Conservation (phyloP, 1,140 invertebrate species). For the Bemisia tabaci region DNA sequence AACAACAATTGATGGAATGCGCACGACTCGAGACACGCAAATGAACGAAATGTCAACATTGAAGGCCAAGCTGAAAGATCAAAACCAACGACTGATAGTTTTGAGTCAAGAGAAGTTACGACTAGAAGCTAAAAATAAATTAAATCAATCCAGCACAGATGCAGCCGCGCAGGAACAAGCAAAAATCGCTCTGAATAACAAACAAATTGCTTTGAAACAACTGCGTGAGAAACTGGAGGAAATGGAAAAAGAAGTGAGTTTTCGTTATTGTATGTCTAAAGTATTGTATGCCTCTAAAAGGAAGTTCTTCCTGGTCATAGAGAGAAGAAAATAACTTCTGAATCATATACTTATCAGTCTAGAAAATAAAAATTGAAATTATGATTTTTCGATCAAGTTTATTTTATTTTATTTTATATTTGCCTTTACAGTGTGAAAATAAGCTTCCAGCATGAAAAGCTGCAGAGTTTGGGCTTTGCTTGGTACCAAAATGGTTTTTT, state of each 20-base stretch:
- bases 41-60: constrained; percentile 77
- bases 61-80: constrained; percentile 69
- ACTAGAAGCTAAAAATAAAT: constrained; percentile 58
- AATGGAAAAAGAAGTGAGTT: constrained; percentile 42
- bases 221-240: constrained; percentile 56
- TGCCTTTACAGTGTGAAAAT: constrained; percentile 13
- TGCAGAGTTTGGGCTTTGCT: not conserved
- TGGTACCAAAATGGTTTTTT: too few species aligned
- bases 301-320: too few species aligned
- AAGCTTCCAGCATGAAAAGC: constrained; percentile 8
- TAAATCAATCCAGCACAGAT: constrained; percentile 37
- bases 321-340: too few species aligned
- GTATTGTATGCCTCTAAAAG: too few species aligned
- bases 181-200: constrained; percentile 58
- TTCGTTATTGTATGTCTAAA: too few species aligned
- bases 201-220: constrained; percentile 73
- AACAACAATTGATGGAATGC: constrained; percentile 91
- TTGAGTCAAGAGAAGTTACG: constrained; percentile 72
- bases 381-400: constrained; percentile 1
- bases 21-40: constrained; percentile 72
- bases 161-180: constrained; percentile 48
- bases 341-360: constrained; percentile 2
- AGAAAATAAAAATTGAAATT: not conserved
- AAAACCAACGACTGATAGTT: constrained; percentile 54
- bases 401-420: constrained; percentile 13